phyloP scores from a whole-genome alignment of 2,113 vertebrate genomes.

The Calyptommatus sinebrachiatus region DNA sequence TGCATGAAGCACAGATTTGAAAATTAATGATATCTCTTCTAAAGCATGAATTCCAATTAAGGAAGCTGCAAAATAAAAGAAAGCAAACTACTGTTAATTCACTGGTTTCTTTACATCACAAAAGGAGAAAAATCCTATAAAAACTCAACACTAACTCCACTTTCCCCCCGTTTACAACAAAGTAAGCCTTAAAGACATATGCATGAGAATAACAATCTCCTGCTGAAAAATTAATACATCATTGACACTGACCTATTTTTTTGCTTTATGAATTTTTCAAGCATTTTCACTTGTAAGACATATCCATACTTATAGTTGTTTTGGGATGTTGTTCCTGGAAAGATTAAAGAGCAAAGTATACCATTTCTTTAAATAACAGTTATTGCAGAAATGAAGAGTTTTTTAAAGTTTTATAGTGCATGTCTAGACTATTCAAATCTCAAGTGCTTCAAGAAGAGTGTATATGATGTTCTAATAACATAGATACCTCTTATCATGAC shows the following conservation, averaged over 20 bases:
- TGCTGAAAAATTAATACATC: conserved; percentile 75
- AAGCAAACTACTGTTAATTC: conserved; percentile 27
- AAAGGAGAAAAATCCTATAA: background rate
- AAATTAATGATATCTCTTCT: conserved; percentile 52
- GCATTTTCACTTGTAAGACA: conserved; percentile 59
- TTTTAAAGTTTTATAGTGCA: background rate
- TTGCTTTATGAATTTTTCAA: conserved; percentile 66
- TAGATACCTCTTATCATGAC: background rate
- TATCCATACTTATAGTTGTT: conserved; percentile 44
- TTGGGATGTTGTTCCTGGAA: conserved; percentile 28
- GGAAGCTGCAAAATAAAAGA: conserved; percentile 33
- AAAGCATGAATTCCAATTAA: conserved; percentile 28
- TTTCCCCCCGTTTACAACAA: conserved; percentile 73
- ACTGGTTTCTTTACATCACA: conserved; percentile 28
- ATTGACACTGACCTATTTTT: conserved; percentile 73
- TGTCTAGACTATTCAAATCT: background rate
- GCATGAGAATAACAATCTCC: conserved; percentile 58
- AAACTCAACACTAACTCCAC: conserved; percentile 44
- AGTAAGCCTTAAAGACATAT: conserved; percentile 52
- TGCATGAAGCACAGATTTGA: conserved; percentile 44
- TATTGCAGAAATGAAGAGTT: conserved; percentile 10
- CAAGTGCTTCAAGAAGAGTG: background rate
- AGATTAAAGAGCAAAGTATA: conserved; percentile 37
- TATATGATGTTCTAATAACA: background rate
- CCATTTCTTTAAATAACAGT: background rate